phyloP scores from a whole-genome alignment of 2,113 vertebrate genomes.

The Psilopsiagon aymara region DNA sequence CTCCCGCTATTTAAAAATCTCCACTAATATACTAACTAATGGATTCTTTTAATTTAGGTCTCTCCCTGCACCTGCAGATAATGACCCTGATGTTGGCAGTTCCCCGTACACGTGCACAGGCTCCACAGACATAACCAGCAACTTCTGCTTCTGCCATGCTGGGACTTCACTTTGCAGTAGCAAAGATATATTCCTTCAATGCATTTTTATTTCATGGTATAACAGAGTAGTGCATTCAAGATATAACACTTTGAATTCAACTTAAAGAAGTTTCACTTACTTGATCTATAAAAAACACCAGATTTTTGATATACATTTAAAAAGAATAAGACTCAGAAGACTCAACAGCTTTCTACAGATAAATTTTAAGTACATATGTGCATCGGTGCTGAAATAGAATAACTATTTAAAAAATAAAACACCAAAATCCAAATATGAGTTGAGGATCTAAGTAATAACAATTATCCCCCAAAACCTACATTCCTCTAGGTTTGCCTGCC shows the following conservation, averaged over 20 bases:
- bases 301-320: neutral
- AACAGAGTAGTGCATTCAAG: neutral
- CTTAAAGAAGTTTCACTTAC: neutral
- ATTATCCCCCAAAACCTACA: neutral
- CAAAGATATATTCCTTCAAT: neutral
- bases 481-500: neutral
- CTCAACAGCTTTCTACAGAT: neutral
- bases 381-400: neutral
- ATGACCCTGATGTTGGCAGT: neutral
- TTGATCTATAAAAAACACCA: neutral
- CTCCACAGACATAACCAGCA: neutral
- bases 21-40: neutral
- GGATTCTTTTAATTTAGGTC: neutral
- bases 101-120: neutral
- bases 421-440: neutral
- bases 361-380: rapidly evolving
- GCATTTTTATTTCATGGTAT: neutral
- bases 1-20: neutral
- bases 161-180: neutral
- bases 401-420: neutral
- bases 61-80: neutral
- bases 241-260: neutral
- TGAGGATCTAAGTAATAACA: neutral
- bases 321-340: neutral
- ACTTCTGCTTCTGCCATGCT: neutral